These are phyloP conservation scores for Nerophis lumbriciformis DNA, from an alignment of 2,113 vertebrate species.

Conservation along the genomic window DNA sequence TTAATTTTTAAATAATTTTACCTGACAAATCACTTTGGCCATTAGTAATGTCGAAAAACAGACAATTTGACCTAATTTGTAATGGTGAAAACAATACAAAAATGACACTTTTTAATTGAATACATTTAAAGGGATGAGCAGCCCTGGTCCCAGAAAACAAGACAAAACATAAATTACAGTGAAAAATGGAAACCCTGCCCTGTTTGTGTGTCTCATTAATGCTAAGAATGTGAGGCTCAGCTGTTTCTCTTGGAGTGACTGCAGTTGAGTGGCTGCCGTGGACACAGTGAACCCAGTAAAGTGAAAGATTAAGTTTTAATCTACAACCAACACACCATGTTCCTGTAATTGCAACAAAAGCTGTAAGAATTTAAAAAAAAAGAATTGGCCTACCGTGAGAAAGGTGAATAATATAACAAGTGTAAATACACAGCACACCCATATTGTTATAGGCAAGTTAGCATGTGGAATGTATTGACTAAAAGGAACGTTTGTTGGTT, in stretches of 20 bases:
- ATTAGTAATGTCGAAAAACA: background rate
- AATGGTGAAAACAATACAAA: too few relatives aligned
- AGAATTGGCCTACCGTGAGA: background rate
- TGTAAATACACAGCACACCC: background rate
- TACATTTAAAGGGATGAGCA: too few relatives aligned
- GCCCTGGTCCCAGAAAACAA: background rate
- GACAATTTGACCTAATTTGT: too few relatives aligned
- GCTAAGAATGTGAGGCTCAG: background rate
- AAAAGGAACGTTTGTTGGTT: background rate
- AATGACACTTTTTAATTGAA: too few relatives aligned
- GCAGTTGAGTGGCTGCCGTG: background rate
- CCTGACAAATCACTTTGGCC: background rate
- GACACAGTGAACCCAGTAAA: background rate
- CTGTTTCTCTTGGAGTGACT: background rate
- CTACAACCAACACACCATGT: background rate
- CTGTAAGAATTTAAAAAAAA: background rate
- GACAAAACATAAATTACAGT: background rate
- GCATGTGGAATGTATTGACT: background rate
- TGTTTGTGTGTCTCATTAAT: background rate
- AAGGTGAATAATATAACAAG: background rate
- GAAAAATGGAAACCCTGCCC: background rate
- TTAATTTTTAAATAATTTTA: background rate
- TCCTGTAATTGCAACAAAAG: background rate
- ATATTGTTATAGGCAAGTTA: background rate
- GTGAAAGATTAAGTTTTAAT: background rate